phyloP scores from a whole-genome alignment of 2,113 vertebrate species.

The Patagioenas fasciata region DNA sequence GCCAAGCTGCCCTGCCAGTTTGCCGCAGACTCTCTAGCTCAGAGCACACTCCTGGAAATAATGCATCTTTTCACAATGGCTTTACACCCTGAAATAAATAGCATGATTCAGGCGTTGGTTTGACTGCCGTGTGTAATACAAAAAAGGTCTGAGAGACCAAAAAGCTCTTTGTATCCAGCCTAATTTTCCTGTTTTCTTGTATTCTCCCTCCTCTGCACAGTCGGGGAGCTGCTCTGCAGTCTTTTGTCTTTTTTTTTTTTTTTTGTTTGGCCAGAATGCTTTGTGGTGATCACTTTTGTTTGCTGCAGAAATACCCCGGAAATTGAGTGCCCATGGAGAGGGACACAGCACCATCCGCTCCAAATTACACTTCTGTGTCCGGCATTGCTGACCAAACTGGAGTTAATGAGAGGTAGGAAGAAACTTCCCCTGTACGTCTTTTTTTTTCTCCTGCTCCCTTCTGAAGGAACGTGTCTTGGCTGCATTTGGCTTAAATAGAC shows the following conservation, averaged over 20 bases:
- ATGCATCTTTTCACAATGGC: conserved; percentile 53
- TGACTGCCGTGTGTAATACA: conserved; percentile 35
- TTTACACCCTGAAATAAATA: conserved; percentile 69
- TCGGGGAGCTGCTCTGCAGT: background rate
- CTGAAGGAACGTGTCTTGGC: conserved; percentile 36
- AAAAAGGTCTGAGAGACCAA: conserved; percentile 53
- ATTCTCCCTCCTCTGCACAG: background rate
- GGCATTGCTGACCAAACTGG: background rate
- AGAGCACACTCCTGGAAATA: conserved; percentile 23
- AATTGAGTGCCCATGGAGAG: background rate
- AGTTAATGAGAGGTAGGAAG: conserved; percentile 14
- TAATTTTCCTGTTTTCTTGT: conserved; percentile 21
- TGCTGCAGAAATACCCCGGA: conserved; percentile 8
- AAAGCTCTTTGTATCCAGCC: conserved; percentile 26
- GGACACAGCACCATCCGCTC: background rate
- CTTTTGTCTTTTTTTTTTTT: background rate
- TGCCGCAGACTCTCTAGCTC: background rate
- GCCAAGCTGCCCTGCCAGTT: conserved; percentile 55
- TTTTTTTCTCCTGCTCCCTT: background rate
- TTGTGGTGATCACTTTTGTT: background rate
- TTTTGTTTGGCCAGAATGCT: background rate
- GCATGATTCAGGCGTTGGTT: conserved; percentile 36
- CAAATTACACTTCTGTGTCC: background rate
- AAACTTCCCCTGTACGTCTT: conserved; percentile 1
- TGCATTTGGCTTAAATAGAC: conserved; percentile 55